phyloP scores from a whole-genome alignment of 2,797 vertebrate species.

The Jordanella pulchra region DNA sequence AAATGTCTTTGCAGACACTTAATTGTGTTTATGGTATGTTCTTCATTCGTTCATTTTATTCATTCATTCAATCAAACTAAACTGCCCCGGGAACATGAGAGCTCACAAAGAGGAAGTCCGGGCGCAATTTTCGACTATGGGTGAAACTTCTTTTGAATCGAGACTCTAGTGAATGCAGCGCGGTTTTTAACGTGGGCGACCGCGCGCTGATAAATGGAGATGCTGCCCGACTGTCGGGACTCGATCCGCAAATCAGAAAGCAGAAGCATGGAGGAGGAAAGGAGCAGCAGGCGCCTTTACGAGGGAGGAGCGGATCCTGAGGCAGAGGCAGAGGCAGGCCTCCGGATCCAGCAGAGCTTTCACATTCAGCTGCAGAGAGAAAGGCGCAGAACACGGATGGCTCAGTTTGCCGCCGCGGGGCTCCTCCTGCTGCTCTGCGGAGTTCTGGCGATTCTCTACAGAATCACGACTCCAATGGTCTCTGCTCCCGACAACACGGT shows the following conservation, averaged over 20 bases:
- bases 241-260: not conserved
- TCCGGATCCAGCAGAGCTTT: not conserved
- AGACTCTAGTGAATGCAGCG: conserved; percentile 3
- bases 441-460: not conserved
- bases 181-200: conserved; percentile 54
- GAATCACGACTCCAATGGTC: accelerated
- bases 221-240: not conserved
- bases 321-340: not conserved
- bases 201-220: conserved; percentile 35
- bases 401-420: accelerated
- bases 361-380: not conserved
- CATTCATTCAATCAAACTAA: not conserved
- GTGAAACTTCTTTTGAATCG: conserved; percentile 31
- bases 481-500: conserved; percentile 14
- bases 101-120: conserved; percentile 35
- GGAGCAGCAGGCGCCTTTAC: not conserved
- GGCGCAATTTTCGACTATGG: not conserved
- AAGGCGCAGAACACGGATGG: not conserved
- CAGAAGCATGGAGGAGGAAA: conserved; percentile 30
- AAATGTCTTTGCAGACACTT: not conserved
- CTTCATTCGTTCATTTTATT: not conserved
- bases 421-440: not conserved
- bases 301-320: not conserved
- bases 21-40: not conserved
- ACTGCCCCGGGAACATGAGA: not conserved